Conservation (phyloP, 1,140 invertebrate genomes). For the Musca domestica region DNA sequence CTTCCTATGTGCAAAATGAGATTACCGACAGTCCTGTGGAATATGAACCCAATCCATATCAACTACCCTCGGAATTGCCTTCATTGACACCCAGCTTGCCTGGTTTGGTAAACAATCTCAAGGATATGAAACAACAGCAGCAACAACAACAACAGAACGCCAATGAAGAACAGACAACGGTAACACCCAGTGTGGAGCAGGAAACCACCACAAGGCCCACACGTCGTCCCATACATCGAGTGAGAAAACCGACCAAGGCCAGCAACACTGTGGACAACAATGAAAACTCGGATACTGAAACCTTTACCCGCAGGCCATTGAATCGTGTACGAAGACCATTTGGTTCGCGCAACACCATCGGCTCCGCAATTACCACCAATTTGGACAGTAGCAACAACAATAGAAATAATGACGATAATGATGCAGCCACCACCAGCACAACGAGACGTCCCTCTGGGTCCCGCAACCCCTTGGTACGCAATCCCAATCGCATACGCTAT, state of each 20-base stretch:
- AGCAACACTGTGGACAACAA: constrained; percentile 46
- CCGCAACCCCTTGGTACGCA: constrained; percentile 47
- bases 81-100: constrained; percentile 59
- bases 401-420: constrained; percentile 34
- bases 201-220: constrained; percentile 53
- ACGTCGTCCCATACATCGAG: constrained; percentile 41
- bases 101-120: constrained; percentile 61
- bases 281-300: constrained; percentile 47
- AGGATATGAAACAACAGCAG: constrained; percentile 54
- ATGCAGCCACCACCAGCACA: constrained; percentile 49
- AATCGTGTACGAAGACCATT: constrained; percentile 43
- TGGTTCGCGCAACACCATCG: constrained; percentile 31
- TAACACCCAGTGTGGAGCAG: constrained; percentile 34
- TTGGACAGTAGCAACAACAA: constrained; percentile 35
- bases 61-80: constrained; percentile 54
- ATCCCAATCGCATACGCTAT: constrained; percentile 51
- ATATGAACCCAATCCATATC: constrained; percentile 50
- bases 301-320: constrained; percentile 30
- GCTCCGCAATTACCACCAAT: constrained; percentile 35
- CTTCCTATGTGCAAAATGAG: constrained; percentile 44
- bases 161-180: constrained; percentile 36
- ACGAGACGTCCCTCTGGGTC: constrained; percentile 54
- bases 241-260: constrained; percentile 46
- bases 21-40: constrained; percentile 44
- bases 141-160: constrained; percentile 22